A percentile compares a stretch with the other conserved stretches of the same genome.
Conservation (phyloP, 2,888 invertebrate species). For the Azorinus chamasolen region DNA sequence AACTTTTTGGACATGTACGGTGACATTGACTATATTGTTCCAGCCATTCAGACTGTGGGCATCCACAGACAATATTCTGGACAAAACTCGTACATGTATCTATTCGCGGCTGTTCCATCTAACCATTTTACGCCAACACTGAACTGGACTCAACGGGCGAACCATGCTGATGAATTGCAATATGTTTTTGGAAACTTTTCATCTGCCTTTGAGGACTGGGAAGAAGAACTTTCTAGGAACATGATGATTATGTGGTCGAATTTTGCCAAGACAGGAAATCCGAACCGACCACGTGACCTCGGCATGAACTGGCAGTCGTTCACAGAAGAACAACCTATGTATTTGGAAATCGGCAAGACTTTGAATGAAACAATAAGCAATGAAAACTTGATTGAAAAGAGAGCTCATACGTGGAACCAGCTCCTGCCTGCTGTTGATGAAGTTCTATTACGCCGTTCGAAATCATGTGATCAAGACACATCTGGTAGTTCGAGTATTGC, state of each 20-base stretch:
- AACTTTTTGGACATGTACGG: conserved; percentile 11
- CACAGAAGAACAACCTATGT: no score
- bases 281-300: no score
- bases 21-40: conserved; percentile 7
- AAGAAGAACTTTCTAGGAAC: neutral
- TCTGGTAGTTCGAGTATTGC: no score
- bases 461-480: no score
- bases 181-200: conserved; percentile 12
- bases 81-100: conserved; percentile 13
- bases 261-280: conserved; percentile 29
- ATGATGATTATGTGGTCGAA: conserved; percentile 30
- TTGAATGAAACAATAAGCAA: no score
- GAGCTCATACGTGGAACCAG: no score
- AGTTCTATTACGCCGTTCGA: no score
- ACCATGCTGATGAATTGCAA: conserved; percentile 18
- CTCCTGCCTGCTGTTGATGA: no score
- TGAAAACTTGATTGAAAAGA: no score
- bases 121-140: conserved; percentile 1
- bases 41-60: conserved; percentile 12
- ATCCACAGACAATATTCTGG: conserved; percentile 9
- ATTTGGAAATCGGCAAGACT: no score
- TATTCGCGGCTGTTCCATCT: conserved; percentile 11
- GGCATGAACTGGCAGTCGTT: no score
- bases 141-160: conserved; percentile 17
- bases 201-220: conserved; percentile 7